These are phyloP conservation scores for Drosophila greeni DNA, from an alignment of 2,888 invertebrate genomes.

Conservation along the genomic window DNA sequence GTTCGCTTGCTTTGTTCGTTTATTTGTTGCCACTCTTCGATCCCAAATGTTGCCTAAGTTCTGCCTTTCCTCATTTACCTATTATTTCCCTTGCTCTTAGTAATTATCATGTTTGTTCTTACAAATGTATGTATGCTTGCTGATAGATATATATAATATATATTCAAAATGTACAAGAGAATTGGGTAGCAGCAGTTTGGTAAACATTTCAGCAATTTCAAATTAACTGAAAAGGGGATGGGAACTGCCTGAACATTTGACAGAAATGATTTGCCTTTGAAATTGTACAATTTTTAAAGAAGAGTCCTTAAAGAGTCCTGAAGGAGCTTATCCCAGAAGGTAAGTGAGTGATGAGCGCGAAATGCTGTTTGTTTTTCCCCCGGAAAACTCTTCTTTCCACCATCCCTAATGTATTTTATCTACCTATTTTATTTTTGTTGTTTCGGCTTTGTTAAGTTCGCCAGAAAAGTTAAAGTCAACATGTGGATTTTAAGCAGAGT, in stretches of 20 bases:
- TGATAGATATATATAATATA: conserved; percentile 46
- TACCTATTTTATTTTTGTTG: neutral
- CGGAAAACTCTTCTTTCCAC: conserved; percentile 39
- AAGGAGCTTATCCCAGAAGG: conserved; percentile 31
- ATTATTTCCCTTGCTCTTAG: conserved; percentile 15
- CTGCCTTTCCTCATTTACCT: conserved; percentile 27
- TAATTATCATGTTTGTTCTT: conserved; percentile 37
- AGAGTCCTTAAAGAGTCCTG: no score
- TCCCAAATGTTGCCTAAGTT: conserved; percentile 29
- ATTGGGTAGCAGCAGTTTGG: conserved; percentile 45
- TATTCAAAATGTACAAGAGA: conserved; percentile 64
- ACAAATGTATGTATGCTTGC: conserved; percentile 53
- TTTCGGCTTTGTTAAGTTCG: conserved; percentile 10
- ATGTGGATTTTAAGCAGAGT: conserved; percentile 49
- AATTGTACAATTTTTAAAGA: neutral
- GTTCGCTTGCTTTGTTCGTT: conserved; percentile 47
- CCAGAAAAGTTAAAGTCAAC: conserved; percentile 39
- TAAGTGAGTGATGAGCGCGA: conserved; percentile 33
- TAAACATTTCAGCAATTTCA: conserved; percentile 21
- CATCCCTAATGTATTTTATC: conserved; percentile 2
- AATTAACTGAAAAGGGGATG: conserved; percentile 21
- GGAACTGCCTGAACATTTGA: conserved; percentile 27
- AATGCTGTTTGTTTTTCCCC: conserved; percentile 51
- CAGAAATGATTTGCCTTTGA: conserved; percentile 34
- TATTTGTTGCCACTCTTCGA: conserved; percentile 41